Percentiles rank a stretch among this genome's conserved stretches.
These are phyloP conservation scores for Lithosia quadra DNA, from an alignment of 2,888 invertebrate species.

Conservation along the genomic window DNA sequence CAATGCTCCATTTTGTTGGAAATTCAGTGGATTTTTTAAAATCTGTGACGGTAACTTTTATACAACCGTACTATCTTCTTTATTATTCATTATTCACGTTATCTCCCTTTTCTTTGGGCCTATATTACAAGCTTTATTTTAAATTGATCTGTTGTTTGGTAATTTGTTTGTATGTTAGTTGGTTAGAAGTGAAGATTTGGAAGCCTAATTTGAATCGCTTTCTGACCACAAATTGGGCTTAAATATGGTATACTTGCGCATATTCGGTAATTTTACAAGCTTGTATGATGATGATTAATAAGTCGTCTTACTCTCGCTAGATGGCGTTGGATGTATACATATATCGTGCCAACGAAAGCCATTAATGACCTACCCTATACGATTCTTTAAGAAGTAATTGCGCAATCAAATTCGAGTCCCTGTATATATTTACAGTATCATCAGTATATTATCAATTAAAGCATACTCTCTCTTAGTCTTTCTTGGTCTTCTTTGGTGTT, in stretches of 20 bases:
- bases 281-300: no score
- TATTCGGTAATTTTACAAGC: no score
- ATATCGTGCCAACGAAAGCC: not conserved
- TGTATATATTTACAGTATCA: not conserved
- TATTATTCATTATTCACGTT: not conserved
- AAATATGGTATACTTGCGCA: no score
- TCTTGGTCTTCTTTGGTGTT: constrained; percentile 31
- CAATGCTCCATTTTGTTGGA: constrained; percentile 48
- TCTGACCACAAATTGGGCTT: no score
- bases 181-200: no score
- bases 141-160: no score
- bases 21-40: constrained; percentile 30
- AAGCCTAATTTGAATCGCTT: no score
- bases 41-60: not conserved
- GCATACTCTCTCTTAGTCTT: constrained; percentile 9
- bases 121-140: no score
- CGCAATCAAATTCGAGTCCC: not conserved
- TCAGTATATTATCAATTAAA: constrained; percentile 29
- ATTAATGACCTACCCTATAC: not conserved
- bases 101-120: no score
- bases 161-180: no score
- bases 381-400: no score
- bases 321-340: not conserved
- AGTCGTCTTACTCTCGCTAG: no score
- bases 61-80: not conserved